A percentile compares a stretch with the other conserved stretches of the same genome.
These are phyloP conservation scores for Glossosoma conforme DNA, from an alignment of 1,140 invertebrate genomes.

Conservation along the genomic window DNA sequence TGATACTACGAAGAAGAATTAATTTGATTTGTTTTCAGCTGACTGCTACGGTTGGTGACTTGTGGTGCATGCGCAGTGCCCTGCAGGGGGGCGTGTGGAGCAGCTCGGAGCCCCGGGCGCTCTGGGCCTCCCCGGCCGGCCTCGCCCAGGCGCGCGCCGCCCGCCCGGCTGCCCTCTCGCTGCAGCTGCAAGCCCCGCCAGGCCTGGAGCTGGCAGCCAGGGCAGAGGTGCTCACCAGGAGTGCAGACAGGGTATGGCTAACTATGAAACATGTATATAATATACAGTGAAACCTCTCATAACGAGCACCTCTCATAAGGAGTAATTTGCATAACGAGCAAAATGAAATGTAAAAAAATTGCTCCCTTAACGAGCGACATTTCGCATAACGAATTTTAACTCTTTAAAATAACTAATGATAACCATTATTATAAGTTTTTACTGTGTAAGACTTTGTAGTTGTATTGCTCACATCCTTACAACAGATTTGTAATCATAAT, in stretches of 20 bases:
- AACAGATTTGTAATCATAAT: too few relatives aligned
- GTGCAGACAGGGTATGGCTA: conserved; percentile 16
- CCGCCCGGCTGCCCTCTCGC: conserved; percentile 9
- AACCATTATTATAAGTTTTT: too few relatives aligned
- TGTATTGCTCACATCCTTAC: too few relatives aligned
- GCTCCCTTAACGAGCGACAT: not conserved
- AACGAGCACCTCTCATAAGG: too few relatives aligned
- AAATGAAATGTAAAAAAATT: not conserved
- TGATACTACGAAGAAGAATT: too few relatives aligned
- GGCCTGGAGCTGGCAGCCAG: conserved; percentile 10
- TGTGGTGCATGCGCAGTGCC: conserved; percentile 25
- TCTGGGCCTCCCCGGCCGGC: conserved; percentile 7
- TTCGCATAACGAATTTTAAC: too few relatives aligned
- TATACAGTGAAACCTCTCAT: not conserved
- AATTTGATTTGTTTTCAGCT: conserved; percentile 22
- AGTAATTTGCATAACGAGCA: too few relatives aligned
- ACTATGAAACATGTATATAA: conserved; percentile 4
- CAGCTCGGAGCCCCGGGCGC: conserved; percentile 3
- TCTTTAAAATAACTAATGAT: too few relatives aligned
- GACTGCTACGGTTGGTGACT: conserved; percentile 24
- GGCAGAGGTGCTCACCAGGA: conserved; percentile 11
- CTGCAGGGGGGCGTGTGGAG: conserved; percentile 8
- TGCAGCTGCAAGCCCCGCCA: not conserved
- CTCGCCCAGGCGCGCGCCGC: conserved; percentile 18
- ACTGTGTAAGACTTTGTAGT: too few relatives aligned